Conservation (phyloP, 2,888 invertebrate species). For the Leptinotarsa tumamoca region DNA sequence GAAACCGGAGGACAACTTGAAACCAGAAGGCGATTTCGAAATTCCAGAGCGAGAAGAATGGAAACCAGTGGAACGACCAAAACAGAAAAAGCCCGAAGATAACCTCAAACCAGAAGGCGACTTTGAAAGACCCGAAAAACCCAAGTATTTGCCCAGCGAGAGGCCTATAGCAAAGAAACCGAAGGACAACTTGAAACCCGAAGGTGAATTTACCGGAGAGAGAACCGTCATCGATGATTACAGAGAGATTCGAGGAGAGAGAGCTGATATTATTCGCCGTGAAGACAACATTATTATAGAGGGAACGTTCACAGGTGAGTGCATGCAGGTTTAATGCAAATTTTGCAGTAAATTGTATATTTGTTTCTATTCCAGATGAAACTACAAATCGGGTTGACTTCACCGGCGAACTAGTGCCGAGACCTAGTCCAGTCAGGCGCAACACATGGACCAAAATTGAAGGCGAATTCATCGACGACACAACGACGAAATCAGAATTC, state of each 20-base stretch:
- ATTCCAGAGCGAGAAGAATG: slow-evolving; percentile 58
- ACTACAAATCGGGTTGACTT: slow-evolving; percentile 79
- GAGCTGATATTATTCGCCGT: slow-evolving; percentile 74
- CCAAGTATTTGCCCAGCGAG: slow-evolving; percentile 64
- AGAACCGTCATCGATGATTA: slow-evolving; percentile 71
- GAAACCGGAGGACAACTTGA: slow-evolving; percentile 68
- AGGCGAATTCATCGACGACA: slow-evolving; percentile 79
- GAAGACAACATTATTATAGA: slow-evolving; percentile 76
- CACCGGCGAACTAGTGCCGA: slow-evolving; percentile 75
- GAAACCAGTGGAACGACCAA: slow-evolving; percentile 62
- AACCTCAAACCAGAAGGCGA: slow-evolving; percentile 63
- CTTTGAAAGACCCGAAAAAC: slow-evolving; percentile 62
- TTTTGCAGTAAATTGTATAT: neutral
- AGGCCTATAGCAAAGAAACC: slow-evolving; percentile 65
- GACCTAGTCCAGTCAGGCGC: slow-evolving; percentile 76
- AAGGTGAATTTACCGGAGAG: slow-evolving; percentile 67
- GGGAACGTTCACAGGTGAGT: slow-evolving; percentile 76
- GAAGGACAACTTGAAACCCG: slow-evolving; percentile 68
- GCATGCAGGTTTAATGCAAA: neutral
- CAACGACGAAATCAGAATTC: slow-evolving; percentile 76
- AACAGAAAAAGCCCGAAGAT: slow-evolving; percentile 62
- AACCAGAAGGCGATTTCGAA: slow-evolving; percentile 67
- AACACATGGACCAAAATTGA: slow-evolving; percentile 84
- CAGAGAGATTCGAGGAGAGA: slow-evolving; percentile 72
- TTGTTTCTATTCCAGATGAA: slow-evolving; percentile 69